Evolutionary conservation across 2,888 invertebrate genomes (phyloP).

Genomic region (Tricholauxania praeusta): DNA sequence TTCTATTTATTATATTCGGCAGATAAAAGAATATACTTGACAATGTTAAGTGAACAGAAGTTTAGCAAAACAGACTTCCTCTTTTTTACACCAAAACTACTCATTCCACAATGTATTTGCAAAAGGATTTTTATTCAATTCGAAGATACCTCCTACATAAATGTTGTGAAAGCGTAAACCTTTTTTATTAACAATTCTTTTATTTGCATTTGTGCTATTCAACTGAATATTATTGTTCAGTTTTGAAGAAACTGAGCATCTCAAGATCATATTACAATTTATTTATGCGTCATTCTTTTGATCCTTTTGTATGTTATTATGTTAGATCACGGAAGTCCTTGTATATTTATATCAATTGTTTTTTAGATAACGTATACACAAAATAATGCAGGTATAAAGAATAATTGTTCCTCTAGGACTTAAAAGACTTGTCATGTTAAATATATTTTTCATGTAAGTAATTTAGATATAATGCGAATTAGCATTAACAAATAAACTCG

Average conservation of each 20-base stretch:
- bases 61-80: neutral
- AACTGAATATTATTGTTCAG: neutral
- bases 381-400: too few relatives aligned
- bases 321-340: conserved; percentile 21
- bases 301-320: neutral
- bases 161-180: neutral
- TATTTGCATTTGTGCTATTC: neutral
- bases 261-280: conserved; percentile 20
- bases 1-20: too few relatives aligned
- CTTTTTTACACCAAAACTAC: neutral
- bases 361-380: too few relatives aligned
- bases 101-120: neutral
- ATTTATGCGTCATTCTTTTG: too few relatives aligned
- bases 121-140: neutral
- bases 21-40: too few relatives aligned
- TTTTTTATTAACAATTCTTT: neutral
- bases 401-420: too few relatives aligned
- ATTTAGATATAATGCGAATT: too few relatives aligned
- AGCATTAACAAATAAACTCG: too few relatives aligned
- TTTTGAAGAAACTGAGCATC: conserved; percentile 13
- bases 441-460: too few relatives aligned
- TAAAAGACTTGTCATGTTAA: too few relatives aligned
- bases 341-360: conserved; percentile 5
- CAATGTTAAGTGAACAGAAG: neutral
- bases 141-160: neutral